Evolutionary conservation across 2,113 vertebrate species (phyloP).

Genomic region (Equus przewalskii): DNA sequence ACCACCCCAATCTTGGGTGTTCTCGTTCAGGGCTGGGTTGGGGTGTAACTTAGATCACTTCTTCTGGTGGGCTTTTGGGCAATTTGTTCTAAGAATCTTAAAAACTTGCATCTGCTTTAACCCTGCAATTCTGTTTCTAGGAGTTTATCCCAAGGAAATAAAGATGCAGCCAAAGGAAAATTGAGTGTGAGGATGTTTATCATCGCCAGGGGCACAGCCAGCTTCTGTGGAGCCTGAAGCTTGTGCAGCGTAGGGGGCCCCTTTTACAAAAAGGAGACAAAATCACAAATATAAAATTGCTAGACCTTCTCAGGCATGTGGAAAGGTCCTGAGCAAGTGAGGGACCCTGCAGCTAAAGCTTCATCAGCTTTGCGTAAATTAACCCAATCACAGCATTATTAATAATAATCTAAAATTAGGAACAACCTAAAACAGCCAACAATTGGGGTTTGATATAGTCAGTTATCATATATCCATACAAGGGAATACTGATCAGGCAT

Average conservation of each 20-base stretch:
- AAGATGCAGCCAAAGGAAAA: slow-evolving; percentile 38
- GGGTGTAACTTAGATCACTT: background rate
- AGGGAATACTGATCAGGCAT: background rate
- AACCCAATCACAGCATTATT: background rate
- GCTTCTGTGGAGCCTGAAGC: background rate
- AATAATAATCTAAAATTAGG: slow-evolving; percentile 45
- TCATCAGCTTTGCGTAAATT: background rate
- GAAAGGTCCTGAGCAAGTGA: background rate
- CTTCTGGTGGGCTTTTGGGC: background rate
- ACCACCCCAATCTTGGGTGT: background rate
- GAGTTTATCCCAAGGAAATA: slow-evolving; percentile 74
- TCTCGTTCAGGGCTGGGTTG: background rate
- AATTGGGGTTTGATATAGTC: background rate
- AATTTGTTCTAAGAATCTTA: slow-evolving; percentile 62
- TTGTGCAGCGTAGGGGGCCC: background rate
- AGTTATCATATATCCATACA: background rate
- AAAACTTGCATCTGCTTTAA: slow-evolving; percentile 62
- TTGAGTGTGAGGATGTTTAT: slow-evolving; percentile 46
- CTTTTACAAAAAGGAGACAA: slow-evolving; percentile 41
- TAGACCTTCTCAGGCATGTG: background rate
- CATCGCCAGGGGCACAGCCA: slow-evolving; percentile 38
- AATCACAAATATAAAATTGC: background rate
- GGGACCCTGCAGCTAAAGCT: background rate
- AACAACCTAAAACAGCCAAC: background rate
- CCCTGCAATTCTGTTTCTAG: slow-evolving; percentile 42